Evolutionary conservation across 2,888 invertebrate genomes (phyloP).

Genomic region (Deilephila porcellus): DNA sequence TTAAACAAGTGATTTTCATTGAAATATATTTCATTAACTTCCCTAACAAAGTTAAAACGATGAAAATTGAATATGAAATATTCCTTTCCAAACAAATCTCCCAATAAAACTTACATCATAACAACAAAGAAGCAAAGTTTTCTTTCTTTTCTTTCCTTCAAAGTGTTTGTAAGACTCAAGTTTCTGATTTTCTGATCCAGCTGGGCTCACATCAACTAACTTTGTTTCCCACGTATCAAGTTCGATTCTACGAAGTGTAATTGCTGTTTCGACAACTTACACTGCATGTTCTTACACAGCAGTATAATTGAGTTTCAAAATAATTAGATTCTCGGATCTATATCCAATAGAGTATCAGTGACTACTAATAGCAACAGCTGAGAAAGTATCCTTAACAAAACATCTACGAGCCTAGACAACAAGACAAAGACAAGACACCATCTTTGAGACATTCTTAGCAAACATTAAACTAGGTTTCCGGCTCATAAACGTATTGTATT

Average conservation of each 20-base stretch:
- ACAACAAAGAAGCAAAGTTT: background rate
- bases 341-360: no score
- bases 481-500: no score
- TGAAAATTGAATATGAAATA: background rate
- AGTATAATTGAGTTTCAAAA: background rate
- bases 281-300: background rate
- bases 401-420: no score
- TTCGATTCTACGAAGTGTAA: slow-evolving; percentile 8
- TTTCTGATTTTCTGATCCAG: background rate
- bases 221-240: slow-evolving; percentile 2
- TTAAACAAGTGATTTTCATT: no score
- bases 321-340: no score
- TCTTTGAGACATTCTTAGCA: no score
- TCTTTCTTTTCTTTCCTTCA: no score
- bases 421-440: no score
- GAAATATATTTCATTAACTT: no score
- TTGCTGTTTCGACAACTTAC: slow-evolving; percentile 5
- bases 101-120: background rate
- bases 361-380: no score
- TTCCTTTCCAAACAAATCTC: background rate
- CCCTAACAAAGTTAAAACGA: background rate
- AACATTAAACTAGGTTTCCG: no score
- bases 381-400: no score
- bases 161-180: background rate
- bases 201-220: background rate